Percentiles rank a stretch among this genome's conserved stretches.
Conservation (phyloP, 2,113 vertebrate species). For the Menidia beryllina region DNA sequence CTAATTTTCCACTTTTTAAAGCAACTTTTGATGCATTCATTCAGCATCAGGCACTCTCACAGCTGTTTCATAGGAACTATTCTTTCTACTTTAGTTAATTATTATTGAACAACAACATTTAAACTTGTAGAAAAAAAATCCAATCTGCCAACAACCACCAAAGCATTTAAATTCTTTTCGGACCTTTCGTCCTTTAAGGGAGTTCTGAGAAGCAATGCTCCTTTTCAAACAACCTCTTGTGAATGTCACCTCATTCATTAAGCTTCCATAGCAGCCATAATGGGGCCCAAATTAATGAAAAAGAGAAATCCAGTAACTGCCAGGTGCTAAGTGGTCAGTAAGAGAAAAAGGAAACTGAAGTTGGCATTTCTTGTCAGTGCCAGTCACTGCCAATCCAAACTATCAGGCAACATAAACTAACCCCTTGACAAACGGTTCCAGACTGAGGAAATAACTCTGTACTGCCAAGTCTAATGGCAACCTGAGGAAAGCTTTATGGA, state of each 20-base stretch:
- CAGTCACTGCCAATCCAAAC: constrained; percentile 71
- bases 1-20: no score
- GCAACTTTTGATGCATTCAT: no score
- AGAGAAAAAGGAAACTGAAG: constrained; percentile 60
- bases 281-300: constrained; percentile 57
- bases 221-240: constrained; percentile 62
- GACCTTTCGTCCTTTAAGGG: constrained; percentile 28
- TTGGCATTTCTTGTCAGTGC: constrained; percentile 50
- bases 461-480: constrained; percentile 60
- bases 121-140: constrained; percentile 2
- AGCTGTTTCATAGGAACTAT: no score
- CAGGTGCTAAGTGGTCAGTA: constrained; percentile 63
- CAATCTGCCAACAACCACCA: constrained; percentile 14
- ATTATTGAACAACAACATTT: constrained; percentile 1
- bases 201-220: constrained; percentile 31
- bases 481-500: constrained; percentile 56
- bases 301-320: constrained; percentile 45
- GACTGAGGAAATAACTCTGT: constrained; percentile 22
- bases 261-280: constrained; percentile 63
- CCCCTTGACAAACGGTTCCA: constrained; percentile 36
- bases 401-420: constrained; percentile 55
- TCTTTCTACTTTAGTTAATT: background rate
- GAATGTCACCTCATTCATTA: constrained; percentile 63
- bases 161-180: constrained; percentile 36
- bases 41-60: no score